Base-by-base conservation (phyloP, 1,140 invertebrate genomes). In the Danaus plexippus region DNA sequence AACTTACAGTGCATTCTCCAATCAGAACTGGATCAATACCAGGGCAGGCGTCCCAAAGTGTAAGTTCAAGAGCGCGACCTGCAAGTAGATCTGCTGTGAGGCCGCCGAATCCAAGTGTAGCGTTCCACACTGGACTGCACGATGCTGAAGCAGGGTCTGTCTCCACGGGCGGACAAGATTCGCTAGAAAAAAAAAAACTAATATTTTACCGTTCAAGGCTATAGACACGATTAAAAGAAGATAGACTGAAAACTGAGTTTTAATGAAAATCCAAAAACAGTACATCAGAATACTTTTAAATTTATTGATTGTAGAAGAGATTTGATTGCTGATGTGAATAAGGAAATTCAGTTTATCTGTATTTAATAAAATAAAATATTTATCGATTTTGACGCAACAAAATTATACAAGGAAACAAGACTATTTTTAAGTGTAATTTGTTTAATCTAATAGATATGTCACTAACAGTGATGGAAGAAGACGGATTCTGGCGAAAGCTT, bases 61-160 rank as follows among this genome's bases (percentile, higher is more conserved):
- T 95, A 4, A 96, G 92, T 72, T 96, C 95, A 18, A 97, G 89
- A n/a, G 92, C 91, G 56, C 92, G 91, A 47, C 94, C 93, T 75
- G 94, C 91, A 32, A 96, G 81, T 66, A 93, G 90, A 60, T 95
- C 94, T 1, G 92, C 93, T 32, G 91, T 91, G 11, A 95, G 90
- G 15, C 92, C 92, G 0, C 91, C 88, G 75, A 96, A 95, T 52
- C 93, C 93, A 12, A 96, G 87, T n/a, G 94, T 96, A 11, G 95
- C 94, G 72, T 96, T 96, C 95, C 95, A 97, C 47, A 95, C 93
- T 8, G 95, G 95, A 77, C 94, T 95, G 69, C 93, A 93, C 1
- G 93, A 93, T 9, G 93, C 92, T 55, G 94, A 94, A 1, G 94
- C 93, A 5, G 95, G 92, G 68, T 93, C 93, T 1, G 94, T 96